Conservation (phyloP, 2,113 vertebrate species). For the Xiphorhynchus elegans region DNA sequence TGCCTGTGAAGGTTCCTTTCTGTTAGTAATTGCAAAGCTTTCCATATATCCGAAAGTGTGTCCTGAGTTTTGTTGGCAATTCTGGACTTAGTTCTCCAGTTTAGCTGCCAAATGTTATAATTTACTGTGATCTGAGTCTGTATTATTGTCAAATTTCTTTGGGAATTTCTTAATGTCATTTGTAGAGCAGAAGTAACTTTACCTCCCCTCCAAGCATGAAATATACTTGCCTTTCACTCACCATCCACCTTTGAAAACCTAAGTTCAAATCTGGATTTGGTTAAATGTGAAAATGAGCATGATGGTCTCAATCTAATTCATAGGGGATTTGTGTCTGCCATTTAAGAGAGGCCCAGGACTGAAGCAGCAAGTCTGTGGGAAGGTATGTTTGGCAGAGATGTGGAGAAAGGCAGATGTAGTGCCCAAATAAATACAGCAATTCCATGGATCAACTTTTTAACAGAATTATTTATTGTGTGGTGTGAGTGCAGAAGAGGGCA, state of each 20-base stretch:
- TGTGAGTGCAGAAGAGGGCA: neutral
- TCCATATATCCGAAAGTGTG: conserved; percentile 17
- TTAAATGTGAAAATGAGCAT: conserved; percentile 56
- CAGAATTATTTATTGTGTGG: conserved; percentile 24
- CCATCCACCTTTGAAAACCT: conserved; percentile 14
- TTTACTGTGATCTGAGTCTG: neutral
- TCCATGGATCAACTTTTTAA: neutral
- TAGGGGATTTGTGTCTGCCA: conserved; percentile 11
- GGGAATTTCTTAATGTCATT: conserved; percentile 47
- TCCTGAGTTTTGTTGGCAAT: conserved; percentile 34
- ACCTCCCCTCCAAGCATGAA: conserved; percentile 42
- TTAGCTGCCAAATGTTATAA: conserved; percentile 25
- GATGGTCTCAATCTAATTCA: conserved; percentile 13
- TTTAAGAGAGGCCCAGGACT: conserved; percentile 10
- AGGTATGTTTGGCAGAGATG: conserved; percentile 14
- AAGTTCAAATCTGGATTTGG: conserved; percentile 62
- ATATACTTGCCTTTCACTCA: conserved; percentile 46
- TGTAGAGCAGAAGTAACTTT: conserved; percentile 39
- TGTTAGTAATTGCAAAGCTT: conserved; percentile 3
- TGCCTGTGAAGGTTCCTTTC: conserved; percentile 23
- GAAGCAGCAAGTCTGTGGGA: conserved; percentile 11
- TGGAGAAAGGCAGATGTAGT: conserved; percentile 4
- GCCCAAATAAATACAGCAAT: conserved; percentile 48
- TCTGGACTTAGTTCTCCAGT: conserved; percentile 25
- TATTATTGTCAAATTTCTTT: conserved; percentile 30